phyloP scores from a whole-genome alignment of 2,113 vertebrate species.

The Podarcis raffonei region DNA sequence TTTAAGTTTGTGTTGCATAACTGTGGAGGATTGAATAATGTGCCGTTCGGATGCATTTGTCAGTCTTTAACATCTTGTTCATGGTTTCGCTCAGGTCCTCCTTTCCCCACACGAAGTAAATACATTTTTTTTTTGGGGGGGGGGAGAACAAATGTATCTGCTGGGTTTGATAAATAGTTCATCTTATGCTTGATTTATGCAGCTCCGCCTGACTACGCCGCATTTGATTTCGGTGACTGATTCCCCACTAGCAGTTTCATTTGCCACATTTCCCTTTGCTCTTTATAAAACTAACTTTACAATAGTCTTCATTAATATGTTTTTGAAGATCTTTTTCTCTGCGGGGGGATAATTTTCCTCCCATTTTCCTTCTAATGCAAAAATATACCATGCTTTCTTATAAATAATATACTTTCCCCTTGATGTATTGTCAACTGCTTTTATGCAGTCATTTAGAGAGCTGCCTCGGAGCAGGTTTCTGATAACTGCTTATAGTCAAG shows the following conservation, averaged over 20 bases:
- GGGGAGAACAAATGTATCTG: background rate
- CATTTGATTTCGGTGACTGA: constrained; percentile 32
- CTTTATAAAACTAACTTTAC: constrained; percentile 40
- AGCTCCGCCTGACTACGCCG: background rate
- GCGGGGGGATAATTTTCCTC: background rate
- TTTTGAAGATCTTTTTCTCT: constrained; percentile 29
- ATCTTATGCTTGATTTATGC: constrained; percentile 30
- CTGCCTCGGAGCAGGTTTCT: background rate
- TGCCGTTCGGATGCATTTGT: constrained; percentile 6
- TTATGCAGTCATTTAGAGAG: background rate
- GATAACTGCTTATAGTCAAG: background rate
- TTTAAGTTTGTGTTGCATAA: background rate
- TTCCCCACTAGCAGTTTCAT: constrained; percentile 22
- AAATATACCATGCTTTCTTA: constrained; percentile 11
- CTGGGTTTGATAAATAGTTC: constrained; percentile 39
- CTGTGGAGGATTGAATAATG: constrained; percentile 29
- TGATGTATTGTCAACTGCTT: constrained; percentile 16
- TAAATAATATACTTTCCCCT: background rate
- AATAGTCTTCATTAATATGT: constrained; percentile 32
- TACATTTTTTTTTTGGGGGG: constrained; percentile 17
- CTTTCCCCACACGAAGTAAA: constrained; percentile 28
- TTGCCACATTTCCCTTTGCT: constrained; percentile 31
- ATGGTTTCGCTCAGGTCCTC: background rate
- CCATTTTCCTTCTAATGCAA: constrained; percentile 16
- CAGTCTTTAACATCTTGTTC: constrained; percentile 7